These are phyloP conservation scores for Synanthedon vespiformis DNA, from an alignment of 2,888 invertebrate species.

Conservation along the genomic window DNA sequence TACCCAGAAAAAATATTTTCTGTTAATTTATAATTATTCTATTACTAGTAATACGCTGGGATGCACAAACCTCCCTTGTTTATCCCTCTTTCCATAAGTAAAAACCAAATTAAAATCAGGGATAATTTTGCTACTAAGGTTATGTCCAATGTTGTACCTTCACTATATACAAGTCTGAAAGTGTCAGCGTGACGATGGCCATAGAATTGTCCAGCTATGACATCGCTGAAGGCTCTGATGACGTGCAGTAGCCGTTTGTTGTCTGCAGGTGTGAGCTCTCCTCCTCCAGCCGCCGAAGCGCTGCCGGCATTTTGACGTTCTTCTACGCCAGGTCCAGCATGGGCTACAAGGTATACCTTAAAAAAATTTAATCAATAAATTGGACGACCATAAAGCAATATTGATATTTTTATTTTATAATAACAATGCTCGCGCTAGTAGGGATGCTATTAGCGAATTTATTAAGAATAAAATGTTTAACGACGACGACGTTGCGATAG, in stretches of 20 bases:
- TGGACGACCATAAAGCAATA: background rate
- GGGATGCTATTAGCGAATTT: too few relatives aligned
- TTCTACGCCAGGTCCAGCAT: slow-evolving; percentile 90
- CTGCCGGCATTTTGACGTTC: slow-evolving; percentile 82
- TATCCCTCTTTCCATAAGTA: too few relatives aligned
- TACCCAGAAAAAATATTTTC: too few relatives aligned
- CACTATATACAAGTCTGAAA: slow-evolving; percentile 86
- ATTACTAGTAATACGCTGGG: too few relatives aligned
- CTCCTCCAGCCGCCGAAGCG: slow-evolving; percentile 64
- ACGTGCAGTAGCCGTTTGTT: slow-evolving; percentile 82
- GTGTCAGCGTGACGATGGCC: slow-evolving; percentile 94
- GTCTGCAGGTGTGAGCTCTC: slow-evolving; percentile 75
- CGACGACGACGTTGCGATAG: too few relatives aligned
- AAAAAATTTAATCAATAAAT: background rate
- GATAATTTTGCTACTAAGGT: too few relatives aligned
- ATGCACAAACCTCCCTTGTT: too few relatives aligned
- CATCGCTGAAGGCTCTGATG: slow-evolving; percentile 81
- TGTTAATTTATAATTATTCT: too few relatives aligned
- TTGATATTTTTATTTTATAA: background rate
- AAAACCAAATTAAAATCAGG: too few relatives aligned
- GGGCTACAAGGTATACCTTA: slow-evolving; percentile 91
- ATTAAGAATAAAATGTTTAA: too few relatives aligned
- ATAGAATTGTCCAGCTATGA: slow-evolving; percentile 92
- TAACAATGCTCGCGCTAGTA: background rate
- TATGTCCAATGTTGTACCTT: slow-evolving; percentile 49